A percentile compares a stretch with the other conserved stretches of the same genome.
These are phyloP conservation scores for Drosophila sproati DNA, from an alignment of 1,140 invertebrate genomes.

Conservation along the genomic window DNA sequence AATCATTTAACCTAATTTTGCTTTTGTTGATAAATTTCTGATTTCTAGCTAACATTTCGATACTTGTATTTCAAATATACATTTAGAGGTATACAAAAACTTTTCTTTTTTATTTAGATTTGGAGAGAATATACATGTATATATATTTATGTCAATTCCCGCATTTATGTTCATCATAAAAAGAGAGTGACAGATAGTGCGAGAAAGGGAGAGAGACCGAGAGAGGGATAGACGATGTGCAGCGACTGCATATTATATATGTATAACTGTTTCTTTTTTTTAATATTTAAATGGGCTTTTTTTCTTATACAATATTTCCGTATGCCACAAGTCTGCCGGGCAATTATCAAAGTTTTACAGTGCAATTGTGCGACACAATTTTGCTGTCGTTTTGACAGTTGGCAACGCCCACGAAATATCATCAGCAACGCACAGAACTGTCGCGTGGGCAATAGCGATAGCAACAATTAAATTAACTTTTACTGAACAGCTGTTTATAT, in stretches of 20 bases:
- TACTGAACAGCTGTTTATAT: constrained; percentile 52
- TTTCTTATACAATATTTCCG: constrained; percentile 3
- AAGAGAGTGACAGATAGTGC: background rate
- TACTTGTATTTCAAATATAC: too few relatives aligned
- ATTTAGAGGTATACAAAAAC: too few relatives aligned
- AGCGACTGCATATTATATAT: constrained; percentile 2
- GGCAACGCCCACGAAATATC: constrained; percentile 28
- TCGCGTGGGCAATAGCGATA: constrained; percentile 11
- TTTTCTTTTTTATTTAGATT: too few relatives aligned
- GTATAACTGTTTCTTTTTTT: background rate
- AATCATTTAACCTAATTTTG: too few relatives aligned
- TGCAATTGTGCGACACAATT: constrained; percentile 47
- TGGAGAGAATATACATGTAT: background rate
- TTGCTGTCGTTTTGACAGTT: constrained; percentile 24
- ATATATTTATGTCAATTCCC: constrained; percentile 73
- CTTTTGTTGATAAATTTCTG: too few relatives aligned
- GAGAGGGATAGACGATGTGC: background rate
- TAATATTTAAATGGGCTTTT: background rate
- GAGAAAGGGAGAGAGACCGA: background rate
- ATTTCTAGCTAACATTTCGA: too few relatives aligned
- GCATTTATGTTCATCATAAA: constrained; percentile 39
- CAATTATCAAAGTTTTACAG: constrained; percentile 56
- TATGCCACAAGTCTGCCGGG: constrained; percentile 12
- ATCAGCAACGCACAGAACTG: constrained; percentile 16
- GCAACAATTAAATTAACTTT: constrained; percentile 61